A percentile compares a stretch with the other conserved stretches of the same genome.
phyloP scores from a whole-genome alignment of 1,140 invertebrate genomes.

The Lordiphosa collinella region DNA sequence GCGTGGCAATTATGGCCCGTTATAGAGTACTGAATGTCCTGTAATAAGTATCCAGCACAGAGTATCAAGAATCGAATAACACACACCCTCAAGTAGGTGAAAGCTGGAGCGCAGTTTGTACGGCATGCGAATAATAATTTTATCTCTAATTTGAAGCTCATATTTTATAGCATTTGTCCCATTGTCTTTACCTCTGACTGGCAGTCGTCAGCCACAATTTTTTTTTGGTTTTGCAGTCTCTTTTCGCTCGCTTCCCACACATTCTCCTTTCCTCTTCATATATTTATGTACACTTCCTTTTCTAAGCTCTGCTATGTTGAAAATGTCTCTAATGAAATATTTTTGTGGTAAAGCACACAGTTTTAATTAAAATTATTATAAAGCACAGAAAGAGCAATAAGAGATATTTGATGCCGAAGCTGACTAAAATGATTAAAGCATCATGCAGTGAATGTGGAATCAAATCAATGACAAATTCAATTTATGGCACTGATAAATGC shows the following conservation, averaged over 20 bases:
- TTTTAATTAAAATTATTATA: slow-evolving; percentile 46
- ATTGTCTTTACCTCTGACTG: too few species aligned
- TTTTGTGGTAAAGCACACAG: slow-evolving; percentile 11
- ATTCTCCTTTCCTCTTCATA: background rate
- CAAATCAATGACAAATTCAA: slow-evolving; percentile 5
- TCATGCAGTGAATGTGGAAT: background rate
- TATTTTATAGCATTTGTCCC: background rate
- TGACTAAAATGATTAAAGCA: background rate
- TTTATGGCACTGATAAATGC: background rate
- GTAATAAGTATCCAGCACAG: too few species aligned
- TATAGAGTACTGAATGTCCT: too few species aligned
- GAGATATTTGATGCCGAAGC: slow-evolving; percentile 8
- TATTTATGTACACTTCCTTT: background rate
- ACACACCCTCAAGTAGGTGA: too few species aligned
- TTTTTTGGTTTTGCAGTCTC: background rate
- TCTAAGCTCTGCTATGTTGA: slow-evolving; percentile 2
- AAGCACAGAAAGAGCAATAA: background rate
- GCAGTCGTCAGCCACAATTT: too few species aligned
- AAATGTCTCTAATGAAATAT: slow-evolving; percentile 50
- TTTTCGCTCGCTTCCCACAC: background rate
- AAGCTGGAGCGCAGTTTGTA: too few species aligned
- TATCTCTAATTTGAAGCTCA: background rate
- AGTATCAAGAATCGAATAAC: too few species aligned
- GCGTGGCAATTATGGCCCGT: too few species aligned
- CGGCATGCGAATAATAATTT: too few species aligned